Conservation (phyloP, 2,888 invertebrate species). For the Aproaerema taeniolella region DNA sequence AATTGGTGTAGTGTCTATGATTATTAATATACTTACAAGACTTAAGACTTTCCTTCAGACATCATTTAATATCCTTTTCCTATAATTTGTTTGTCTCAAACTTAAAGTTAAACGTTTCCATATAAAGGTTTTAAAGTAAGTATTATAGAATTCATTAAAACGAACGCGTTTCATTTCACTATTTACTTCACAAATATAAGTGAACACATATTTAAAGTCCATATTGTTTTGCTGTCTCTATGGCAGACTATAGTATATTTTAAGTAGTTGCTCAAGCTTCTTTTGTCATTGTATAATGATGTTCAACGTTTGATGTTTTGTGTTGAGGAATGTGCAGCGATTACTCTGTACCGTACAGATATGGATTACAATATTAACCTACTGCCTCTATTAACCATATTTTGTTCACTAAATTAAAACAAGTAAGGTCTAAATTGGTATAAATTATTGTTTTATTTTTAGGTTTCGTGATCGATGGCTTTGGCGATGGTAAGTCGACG, state of each 20-base stretch:
- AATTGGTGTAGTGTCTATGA: too few relatives aligned
- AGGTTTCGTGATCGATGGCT: constrained; percentile 37
- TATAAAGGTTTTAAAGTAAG: too few relatives aligned
- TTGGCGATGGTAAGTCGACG: constrained; percentile 30
- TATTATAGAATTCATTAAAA: too few relatives aligned
- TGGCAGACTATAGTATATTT: constrained; percentile 34
- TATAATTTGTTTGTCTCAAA: too few relatives aligned
- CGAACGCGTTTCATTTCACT: too few relatives aligned
- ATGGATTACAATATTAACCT: constrained; percentile 30
- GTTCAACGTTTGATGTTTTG: constrained; percentile 64
- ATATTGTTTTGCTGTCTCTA: neutral
- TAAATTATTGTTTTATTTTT: constrained; percentile 25
- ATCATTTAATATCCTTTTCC: too few relatives aligned
- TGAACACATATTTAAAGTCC: too few relatives aligned
- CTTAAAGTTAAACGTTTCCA: too few relatives aligned
- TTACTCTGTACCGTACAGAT: constrained; percentile 43
- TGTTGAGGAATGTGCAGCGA: constrained; percentile 60
- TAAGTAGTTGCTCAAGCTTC: constrained; percentile 70
- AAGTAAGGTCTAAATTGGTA: constrained; percentile 24
- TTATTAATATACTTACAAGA: too few relatives aligned
- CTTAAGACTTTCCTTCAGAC: too few relatives aligned
- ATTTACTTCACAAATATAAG: too few relatives aligned
- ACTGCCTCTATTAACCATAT: constrained; percentile 5
- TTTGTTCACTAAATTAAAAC: constrained; percentile 11
- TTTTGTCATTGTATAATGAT: constrained; percentile 75